These are phyloP conservation scores for Stomatorhinus walkeri DNA, from an alignment of 2,797 vertebrate species.

Conservation along the genomic window DNA sequence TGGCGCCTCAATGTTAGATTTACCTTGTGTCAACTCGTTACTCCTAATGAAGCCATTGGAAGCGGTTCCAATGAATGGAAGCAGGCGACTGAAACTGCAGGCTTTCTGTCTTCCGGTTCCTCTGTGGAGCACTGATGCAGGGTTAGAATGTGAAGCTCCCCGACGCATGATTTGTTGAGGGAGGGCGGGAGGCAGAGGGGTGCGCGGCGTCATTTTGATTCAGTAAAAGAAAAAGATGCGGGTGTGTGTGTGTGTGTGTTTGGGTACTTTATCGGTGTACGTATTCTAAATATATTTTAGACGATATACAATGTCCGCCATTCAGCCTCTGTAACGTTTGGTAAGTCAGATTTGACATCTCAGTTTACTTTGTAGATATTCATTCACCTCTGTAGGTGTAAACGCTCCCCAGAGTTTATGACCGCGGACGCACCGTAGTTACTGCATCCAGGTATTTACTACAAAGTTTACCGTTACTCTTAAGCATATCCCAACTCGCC, in stretches of 20 bases:
- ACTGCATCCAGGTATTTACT: slow-evolving; percentile 54
- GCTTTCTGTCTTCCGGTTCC: slow-evolving; percentile 52
- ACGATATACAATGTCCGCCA: slow-evolving; percentile 30
- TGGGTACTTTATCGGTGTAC: slow-evolving; percentile 26
- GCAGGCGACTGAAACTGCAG: slow-evolving; percentile 60
- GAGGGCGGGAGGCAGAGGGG: slow-evolving; percentile 16
- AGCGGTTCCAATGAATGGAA: slow-evolving; percentile 68
- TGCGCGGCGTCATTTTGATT: slow-evolving; percentile 30
- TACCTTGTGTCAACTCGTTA: slow-evolving; percentile 98
- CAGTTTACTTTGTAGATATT: slow-evolving; percentile 53
- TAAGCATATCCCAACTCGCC: slow-evolving; percentile 46
- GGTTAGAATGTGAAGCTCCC: slow-evolving; percentile 38
- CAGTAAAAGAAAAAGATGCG: slow-evolving; percentile 23
- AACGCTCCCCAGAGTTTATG: slow-evolving; percentile 32
- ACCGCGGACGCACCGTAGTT: slow-evolving; percentile 51
- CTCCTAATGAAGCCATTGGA: slow-evolving; percentile 89
- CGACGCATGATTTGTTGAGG: slow-evolving; percentile 37
- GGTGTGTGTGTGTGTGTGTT: slow-evolving; percentile 14
- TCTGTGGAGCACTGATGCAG: slow-evolving; percentile 45
- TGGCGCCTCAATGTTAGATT: slow-evolving; percentile 83
- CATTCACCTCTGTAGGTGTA: slow-evolving; percentile 36
- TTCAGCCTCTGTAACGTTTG: slow-evolving; percentile 34
- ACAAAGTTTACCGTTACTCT: slow-evolving; percentile 45
- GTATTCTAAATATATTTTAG: slow-evolving; percentile 26
- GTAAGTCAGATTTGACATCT: slow-evolving; percentile 53